Base-by-base conservation (phyloP, 2,797 vertebrate species). In the Lagocephalus sceleratus region DNA sequence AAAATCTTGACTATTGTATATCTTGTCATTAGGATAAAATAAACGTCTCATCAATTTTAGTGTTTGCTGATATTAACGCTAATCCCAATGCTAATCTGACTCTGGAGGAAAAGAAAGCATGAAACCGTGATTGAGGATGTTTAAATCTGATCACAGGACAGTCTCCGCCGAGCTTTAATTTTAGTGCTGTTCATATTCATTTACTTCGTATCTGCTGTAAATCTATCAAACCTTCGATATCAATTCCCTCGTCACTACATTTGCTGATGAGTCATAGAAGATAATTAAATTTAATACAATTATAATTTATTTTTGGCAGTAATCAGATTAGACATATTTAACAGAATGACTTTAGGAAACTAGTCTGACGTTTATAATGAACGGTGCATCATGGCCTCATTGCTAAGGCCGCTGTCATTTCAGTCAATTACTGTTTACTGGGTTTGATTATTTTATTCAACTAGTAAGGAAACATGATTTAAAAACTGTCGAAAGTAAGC, bases 301-400 rank as follows among this genome's bases (percentile, higher is more conserved):
- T 17, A 51, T 32, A 7, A 48, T 35, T 46, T 42, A 57, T 44
- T 16, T 29, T 15, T 54, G 11, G 10, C 19, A 64, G 51, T 51
- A 55, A 61, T 44, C 12, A n/a, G 12, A 54, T 73, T 57, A 54
- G 20, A 19, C 20, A 23, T 7, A 41, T 55, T 63, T 54, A 51
- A 17, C 1, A 12, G 26, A 38, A 50, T 60, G 41, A 60, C 51
- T 43, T 20, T 20, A 43, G 57, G 49, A 11, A 68, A 57, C 3
- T 35, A 35, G 32, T 63, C 48, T 48, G 16, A 40, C 6, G 32
- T 35, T 35, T n/a, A 17, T 40, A 39, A 39, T 2, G 8, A 15
- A 39, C 5, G 15, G 14, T 39, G 38, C 14, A n/a, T 39, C 5
- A 39, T 15, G n/a, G n/a, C 14, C 38, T 3, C 15, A 5, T 1